Conservation (phyloP, 2,888 invertebrate genomes). For the Thymelicus lineola region DNA sequence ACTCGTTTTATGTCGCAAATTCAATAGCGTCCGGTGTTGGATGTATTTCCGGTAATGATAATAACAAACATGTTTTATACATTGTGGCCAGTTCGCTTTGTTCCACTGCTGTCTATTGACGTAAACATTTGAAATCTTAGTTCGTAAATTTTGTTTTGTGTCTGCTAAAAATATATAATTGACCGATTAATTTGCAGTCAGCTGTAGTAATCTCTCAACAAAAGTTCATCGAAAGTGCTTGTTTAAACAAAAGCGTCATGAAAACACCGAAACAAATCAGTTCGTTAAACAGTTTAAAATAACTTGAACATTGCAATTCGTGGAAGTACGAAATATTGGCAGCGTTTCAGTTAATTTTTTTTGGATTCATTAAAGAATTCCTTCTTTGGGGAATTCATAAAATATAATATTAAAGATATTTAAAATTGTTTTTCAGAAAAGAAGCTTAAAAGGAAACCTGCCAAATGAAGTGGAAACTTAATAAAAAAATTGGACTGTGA, state of each 20-base stretch:
- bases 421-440: constrained; percentile 42
- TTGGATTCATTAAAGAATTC: constrained; percentile 29
- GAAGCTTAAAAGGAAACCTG: constrained; percentile 40
- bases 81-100: background rate
- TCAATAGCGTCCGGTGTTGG: constrained; percentile 42
- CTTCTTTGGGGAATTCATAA: constrained; percentile 24
- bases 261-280: background rate
- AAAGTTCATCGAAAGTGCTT: background rate
- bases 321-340: constrained; percentile 32
- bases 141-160: background rate
- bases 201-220: background rate
- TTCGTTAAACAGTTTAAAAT: background rate
- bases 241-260: background rate
- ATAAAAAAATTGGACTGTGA: constrained; percentile 63
- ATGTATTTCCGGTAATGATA: constrained; percentile 45
- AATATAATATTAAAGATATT: constrained; percentile 24
- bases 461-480: constrained; percentile 46
- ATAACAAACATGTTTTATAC: background rate
- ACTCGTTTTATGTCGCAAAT: constrained; percentile 14
- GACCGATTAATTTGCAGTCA: background rate
- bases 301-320: background rate
- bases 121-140: background rate
- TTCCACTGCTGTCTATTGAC: background rate
- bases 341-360: constrained; percentile 34
- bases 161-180: background rate